Evolutionary conservation across 2,113 vertebrate species (phyloP), one percentile per base, ranked within the genome.

Genomic region (Thamnophis sirtalis): DNA sequence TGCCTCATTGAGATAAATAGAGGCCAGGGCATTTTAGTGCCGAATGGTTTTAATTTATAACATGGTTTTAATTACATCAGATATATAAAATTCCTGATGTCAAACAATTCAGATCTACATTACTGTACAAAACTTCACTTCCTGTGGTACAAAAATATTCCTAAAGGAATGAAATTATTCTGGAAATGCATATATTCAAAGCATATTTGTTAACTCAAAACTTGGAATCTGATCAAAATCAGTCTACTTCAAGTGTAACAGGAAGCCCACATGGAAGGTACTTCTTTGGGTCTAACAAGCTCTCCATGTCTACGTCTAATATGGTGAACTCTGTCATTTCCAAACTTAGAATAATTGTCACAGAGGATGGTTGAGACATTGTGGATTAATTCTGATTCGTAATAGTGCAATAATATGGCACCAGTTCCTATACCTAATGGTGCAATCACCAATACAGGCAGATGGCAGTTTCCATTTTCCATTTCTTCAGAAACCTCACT

Each of bases 41-140:
- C 28, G 48, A 54, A 91, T 97, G 96, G 89, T 95, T 97, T 96
- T 94, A 93, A 97, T 97, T 96, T 96, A 97, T 0, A 9, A 91
- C 60, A 84, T 84, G 89, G 68, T 90, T 90, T 86, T 86, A 60
- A 91, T 91, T 60, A 49, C 89, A 89, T 93, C 51, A 84, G 88
- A 94, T 90, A 84, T 84, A 91, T 92, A 90, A 94, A 95, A 95
- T 91, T 92, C 92, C 85, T 91, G 7, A 88, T 53, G 92, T 94
- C 89, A 93, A 94, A 92, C 55, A 92, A 87, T 1, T 11, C 4
- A 2, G 92, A 92, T 90, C 94, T 96, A 93, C 55, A 28, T 91
- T 56, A 7, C 91, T 95, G 13, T 49, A 93, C 89, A 60, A 63
- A 96, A 94, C 91, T 96, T 94, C 94, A 93, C 51, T 90, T 91